Percentiles rank a stretch among this genome's conserved stretches.
Evolutionary conservation across 2,888 invertebrate genomes (phyloP).

Genomic region (Mechanitis messenoides): DNA sequence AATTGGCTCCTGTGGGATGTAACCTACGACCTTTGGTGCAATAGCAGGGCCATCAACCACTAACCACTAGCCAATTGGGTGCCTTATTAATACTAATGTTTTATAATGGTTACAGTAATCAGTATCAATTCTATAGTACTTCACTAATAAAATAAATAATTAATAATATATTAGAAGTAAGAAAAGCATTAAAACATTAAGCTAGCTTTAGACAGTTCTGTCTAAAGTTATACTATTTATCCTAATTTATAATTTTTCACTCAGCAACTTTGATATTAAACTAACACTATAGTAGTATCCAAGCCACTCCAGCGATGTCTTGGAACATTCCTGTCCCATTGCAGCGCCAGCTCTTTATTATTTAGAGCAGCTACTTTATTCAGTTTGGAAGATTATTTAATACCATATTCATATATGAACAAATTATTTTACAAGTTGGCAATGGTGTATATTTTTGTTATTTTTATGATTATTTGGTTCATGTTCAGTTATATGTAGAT

Average conservation of each 20-base stretch:
- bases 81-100: too few species aligned
- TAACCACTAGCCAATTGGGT: too few species aligned
- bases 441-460: constrained; percentile 20
- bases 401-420: constrained; percentile 37
- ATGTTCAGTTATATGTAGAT: neutral
- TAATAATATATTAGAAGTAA: too few species aligned
- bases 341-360: constrained; percentile 53
- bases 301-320: constrained; percentile 39
- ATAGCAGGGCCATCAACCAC: too few species aligned
- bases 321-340: constrained; percentile 43
- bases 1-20: too few species aligned
- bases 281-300: constrained; percentile 22
- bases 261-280: constrained; percentile 16
- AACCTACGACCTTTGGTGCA: too few species aligned
- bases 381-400: constrained; percentile 38
- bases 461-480: constrained; percentile 4
- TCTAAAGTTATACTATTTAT: neutral
- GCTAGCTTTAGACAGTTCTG: neutral
- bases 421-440: constrained; percentile 31
- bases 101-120: too few species aligned
- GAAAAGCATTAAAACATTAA: too few species aligned
- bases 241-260: constrained; percentile 11
- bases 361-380: constrained; percentile 48
- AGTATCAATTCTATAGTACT: too few species aligned
- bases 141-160: too few species aligned